phyloP scores from a whole-genome alignment of 2,113 vertebrate genomes.

The Pseudorhombus dupliciocellatus region DNA sequence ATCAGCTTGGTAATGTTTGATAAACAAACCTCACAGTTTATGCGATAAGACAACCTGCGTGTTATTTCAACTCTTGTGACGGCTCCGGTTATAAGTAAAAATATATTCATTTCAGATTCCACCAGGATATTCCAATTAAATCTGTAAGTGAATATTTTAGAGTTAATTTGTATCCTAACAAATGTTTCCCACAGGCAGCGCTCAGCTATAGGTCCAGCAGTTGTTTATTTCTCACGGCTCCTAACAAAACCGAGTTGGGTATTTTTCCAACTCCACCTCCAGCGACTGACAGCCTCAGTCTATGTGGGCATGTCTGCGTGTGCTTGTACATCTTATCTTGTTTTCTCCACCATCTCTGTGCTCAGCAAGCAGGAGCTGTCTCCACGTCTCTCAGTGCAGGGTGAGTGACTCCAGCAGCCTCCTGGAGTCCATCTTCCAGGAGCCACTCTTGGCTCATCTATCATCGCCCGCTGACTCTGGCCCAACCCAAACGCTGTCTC shows the following conservation, averaged over 20 bases:
- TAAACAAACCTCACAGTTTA: no score
- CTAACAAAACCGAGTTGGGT: slow-evolving; percentile 27
- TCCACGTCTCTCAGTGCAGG: slow-evolving; percentile 44
- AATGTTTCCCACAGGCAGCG: slow-evolving; percentile 13
- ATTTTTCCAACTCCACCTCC: slow-evolving; percentile 30
- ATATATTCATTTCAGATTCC: background rate
- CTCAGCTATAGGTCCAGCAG: background rate
- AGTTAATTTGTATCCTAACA: slow-evolving; percentile 8
- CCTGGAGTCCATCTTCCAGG: slow-evolving; percentile 44
- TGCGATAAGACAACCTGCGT: no score
- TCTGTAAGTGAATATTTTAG: slow-evolving; percentile 4
- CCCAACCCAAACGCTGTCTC: slow-evolving; percentile 28
- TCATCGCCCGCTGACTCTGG: slow-evolving; percentile 57
- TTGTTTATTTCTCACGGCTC: background rate
- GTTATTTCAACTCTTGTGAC: background rate
- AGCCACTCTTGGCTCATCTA: slow-evolving; percentile 43
- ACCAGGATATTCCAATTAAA: background rate
- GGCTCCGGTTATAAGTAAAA: background rate
- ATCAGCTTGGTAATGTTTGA: no score
- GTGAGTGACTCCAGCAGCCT: slow-evolving; percentile 57
- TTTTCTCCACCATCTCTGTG: slow-evolving; percentile 33
- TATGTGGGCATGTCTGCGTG: slow-evolving; percentile 2
- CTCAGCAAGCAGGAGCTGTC: slow-evolving; percentile 26
- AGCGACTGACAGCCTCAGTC: slow-evolving; percentile 22
- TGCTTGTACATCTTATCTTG: slow-evolving; percentile 42